Conservation (phyloP, 2,113 vertebrate genomes). For the Pogona vitticeps region DNA sequence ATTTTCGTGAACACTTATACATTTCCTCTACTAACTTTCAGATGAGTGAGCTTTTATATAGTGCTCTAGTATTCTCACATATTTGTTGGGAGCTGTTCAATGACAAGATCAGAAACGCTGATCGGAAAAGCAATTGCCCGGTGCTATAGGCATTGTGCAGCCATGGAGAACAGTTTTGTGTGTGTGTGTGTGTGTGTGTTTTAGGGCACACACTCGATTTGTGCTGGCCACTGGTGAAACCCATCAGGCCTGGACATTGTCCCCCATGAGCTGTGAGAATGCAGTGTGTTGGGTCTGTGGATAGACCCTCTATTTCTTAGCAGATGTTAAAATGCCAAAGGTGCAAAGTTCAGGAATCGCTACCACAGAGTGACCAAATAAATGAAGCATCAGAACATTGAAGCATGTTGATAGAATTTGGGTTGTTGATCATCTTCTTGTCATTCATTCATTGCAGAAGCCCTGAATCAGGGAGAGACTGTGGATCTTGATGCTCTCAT, state of each 20-base stretch:
- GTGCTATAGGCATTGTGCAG: not conserved
- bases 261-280: not conserved
- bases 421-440: slow-evolving; percentile 18
- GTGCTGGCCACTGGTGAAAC: not conserved
- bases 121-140: not conserved
- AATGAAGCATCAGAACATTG: not conserved
- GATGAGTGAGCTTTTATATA: not conserved
- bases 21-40: not conserved
- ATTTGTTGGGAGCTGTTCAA: not conserved
- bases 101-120: not conserved
- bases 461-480: slow-evolving; percentile 93
- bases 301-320: not conserved
- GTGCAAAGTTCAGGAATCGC: not conserved
- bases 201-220: not conserved
- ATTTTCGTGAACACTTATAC: not conserved
- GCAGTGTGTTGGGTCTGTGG: not conserved
- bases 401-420: not conserved
- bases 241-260: not conserved
- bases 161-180: not conserved
- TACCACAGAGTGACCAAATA: not conserved
- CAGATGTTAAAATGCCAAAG: not conserved
- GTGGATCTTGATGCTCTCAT: slow-evolving; percentile 98
- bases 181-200: not conserved
- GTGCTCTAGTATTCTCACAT: not conserved
- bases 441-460: slow-evolving; percentile 83